Percentiles rank a stretch among this genome's conserved stretches.
phyloP scores from a whole-genome alignment of 2,113 vertebrate species.

The Petroica traversi region DNA sequence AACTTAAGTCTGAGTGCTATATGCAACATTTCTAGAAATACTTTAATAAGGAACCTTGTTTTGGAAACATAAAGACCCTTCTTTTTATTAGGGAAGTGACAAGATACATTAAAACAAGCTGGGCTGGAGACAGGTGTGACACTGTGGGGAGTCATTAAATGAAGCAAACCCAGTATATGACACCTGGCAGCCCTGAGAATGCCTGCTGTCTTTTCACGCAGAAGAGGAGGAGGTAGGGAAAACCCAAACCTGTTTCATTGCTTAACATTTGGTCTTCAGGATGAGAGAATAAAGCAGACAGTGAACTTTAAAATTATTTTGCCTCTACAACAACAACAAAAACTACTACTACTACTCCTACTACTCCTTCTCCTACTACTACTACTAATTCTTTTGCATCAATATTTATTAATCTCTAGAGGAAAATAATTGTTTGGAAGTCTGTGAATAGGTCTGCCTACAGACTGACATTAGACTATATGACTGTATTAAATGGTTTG shows the following conservation, averaged over 20 bases:
- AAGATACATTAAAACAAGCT: not conserved
- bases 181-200: not conserved
- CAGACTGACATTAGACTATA: not conserved
- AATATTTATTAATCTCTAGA: not conserved
- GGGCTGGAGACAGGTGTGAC: not conserved
- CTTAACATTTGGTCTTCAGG: not conserved
- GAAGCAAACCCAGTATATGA: not conserved
- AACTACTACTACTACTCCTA: too few relatives aligned
- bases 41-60: not conserved
- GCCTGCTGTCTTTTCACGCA: not conserved
- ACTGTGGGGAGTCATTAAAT: not conserved
- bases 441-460: not conserved
- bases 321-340: not conserved
- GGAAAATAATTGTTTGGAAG: not conserved
- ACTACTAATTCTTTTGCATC: too few relatives aligned
- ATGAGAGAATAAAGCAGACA: not conserved
- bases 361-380: too few relatives aligned
- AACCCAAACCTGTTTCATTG: not conserved
- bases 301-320: not conserved
- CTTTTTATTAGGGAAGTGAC: not conserved
- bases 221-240: not conserved
- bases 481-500: not conserved
- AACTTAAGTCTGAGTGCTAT: not conserved
- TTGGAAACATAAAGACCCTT: not conserved
- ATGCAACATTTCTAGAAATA: not conserved